Base-by-base conservation (phyloP, 2,888 invertebrate species). In the Yponomeuta cagnagella region DNA sequence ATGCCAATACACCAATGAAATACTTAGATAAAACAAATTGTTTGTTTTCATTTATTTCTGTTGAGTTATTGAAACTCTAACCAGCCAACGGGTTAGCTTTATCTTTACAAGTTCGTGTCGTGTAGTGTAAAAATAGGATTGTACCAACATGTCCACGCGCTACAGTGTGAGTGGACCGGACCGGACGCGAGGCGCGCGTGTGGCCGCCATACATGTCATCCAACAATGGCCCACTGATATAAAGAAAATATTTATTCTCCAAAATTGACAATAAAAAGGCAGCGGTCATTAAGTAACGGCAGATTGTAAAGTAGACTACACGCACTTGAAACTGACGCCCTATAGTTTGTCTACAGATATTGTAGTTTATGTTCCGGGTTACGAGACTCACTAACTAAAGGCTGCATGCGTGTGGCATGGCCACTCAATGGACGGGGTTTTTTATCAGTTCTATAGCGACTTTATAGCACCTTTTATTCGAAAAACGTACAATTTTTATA, bases 161-260 rank as follows among this genome's bases (percentile, higher is more conserved):
- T 82, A 79, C 81, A 80, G 10, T 58, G n/a, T 48, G 15, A 48
- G 52, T 23, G 69, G 10, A 68, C 31, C 48, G 30, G 68, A 65
- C 48, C 48, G 43, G 43, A 43, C 43, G 43, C 43, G 43, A 15
- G 81, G 80, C 89, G 85, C 86, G 89, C 84, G 92, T 91, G 92
- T 91, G 92, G 92, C 82, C 92, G 84, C 86, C 84, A 86, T 86
- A 80, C 86, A 84, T 82, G 86, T 83, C 88, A 77, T 80, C 77
- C 84, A 88, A 91, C 92, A 92, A 92, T 91, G 84, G 86, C 80
- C 81, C 80, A 82, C 86, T 89, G 92, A 91, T 91, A 91, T 88
- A 90, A 91, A 90, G 90, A 89, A 91, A 91, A 91, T 90, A 91
- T 90, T 91, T 90, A 89, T 90, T 88, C 88, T 87, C 88, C 85